Conservation (phyloP, 1,140 invertebrate genomes). For the Homarus americanus region DNA sequence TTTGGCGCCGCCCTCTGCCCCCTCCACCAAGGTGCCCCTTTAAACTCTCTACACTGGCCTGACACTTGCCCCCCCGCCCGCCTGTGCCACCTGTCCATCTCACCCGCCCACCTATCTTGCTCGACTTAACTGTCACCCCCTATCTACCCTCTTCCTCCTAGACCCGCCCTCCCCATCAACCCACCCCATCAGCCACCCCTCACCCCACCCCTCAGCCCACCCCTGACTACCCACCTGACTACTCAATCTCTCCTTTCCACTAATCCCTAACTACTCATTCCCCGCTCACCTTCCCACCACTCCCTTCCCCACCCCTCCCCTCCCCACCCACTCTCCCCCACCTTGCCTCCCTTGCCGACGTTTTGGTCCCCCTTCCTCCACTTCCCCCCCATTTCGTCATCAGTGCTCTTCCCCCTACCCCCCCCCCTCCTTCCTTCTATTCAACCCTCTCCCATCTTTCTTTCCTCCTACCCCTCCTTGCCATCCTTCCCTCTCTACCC, state of each 20-base stretch:
- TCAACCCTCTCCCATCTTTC: neutral
- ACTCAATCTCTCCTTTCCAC: too few relatives aligned
- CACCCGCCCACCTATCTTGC: neutral
- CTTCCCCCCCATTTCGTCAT: neutral
- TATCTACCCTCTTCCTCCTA: slow-evolving; percentile 15
- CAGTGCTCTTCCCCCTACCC: neutral
- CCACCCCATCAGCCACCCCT: neutral
- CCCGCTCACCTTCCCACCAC: neutral
- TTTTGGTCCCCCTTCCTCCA: neutral
- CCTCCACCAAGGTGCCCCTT: too few relatives aligned
- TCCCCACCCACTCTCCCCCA: neutral
- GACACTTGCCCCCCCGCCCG: neutral
- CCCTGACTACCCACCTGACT: too few relatives aligned
- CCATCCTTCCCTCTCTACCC: neutral
- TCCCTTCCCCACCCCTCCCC: neutral
- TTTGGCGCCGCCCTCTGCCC: too few relatives aligned
- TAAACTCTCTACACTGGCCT: too few relatives aligned
- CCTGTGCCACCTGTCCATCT: neutral
- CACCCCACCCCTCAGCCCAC: neutral
- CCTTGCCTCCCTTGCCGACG: neutral
- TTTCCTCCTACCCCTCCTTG: neutral
- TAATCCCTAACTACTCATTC: neutral
- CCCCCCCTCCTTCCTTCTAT: neutral
- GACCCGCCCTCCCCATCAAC: neutral
- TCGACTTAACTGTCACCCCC: neutral